Base-by-base conservation (phyloP, 2,888 invertebrate species). In the Lamellibrachia satsuma region DNA sequence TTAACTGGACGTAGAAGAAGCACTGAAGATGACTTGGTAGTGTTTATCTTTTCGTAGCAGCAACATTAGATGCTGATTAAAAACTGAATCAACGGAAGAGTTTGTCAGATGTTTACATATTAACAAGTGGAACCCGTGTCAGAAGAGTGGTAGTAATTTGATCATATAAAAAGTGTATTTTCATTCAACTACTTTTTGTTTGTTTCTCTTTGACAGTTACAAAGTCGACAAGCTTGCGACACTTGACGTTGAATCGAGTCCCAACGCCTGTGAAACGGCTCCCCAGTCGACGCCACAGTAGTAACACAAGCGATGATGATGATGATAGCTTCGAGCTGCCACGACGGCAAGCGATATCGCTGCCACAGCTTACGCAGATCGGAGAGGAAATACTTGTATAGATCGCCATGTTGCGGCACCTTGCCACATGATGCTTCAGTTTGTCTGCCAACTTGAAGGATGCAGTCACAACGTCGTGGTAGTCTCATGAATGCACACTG, bases 371-470 rank as follows among this genome's bases (percentile, higher is more conserved):
- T 7, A 93, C 91, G 52, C 93, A 93, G 92, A 90, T 92, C n/a
- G 93, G 93, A 1, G 93, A 93, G 91, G 93, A 93, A 75, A 93
- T 93, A 90, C 91, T 93, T 39, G 93, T 93, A 15, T 93, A 92
- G 92, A n/a, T 75, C 60, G 15, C 15, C 3, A 15, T 15, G 0
- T 60, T 4, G 75, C n/a, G n/a, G 75, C 75, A 15, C 6, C 75
- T 75, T 75, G 22, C n/a, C 75, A 75, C 22, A 22, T 22, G 75
- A 75, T 55, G 75, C 75, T 75, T 75, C 91, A 27, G 15, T 75
- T 6, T 22, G 75, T 6, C 75, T 22, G 22, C 39, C 75, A 22
- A 75, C 75, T 75, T 75, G 75, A 22, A 75, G 15, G 75, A 75
- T n/a, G 22, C 22, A 75, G 75, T 75, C 60, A 75, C 75, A 15